These are phyloP conservation scores for Circaetus cinerascens DNA, from an alignment of 2,113 vertebrate species.

Conservation along the genomic window DNA sequence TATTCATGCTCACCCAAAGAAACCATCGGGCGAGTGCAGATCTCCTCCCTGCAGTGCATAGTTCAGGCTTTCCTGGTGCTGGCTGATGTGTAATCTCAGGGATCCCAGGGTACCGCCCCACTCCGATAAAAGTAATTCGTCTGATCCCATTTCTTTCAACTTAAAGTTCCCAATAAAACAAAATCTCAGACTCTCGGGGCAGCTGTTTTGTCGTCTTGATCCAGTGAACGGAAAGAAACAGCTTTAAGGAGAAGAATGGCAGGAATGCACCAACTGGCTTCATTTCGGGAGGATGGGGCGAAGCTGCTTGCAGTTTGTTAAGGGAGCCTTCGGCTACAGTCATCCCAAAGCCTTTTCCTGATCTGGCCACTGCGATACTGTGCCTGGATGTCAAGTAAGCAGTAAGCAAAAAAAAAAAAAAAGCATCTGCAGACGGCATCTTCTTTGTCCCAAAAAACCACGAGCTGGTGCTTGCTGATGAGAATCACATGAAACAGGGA, in stretches of 20 bases:
- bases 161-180: not conserved
- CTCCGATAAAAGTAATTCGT: not conserved
- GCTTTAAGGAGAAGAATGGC: conserved; percentile 9
- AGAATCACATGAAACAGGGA: not conserved
- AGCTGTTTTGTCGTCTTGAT: conserved; percentile 12
- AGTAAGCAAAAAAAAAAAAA: not conserved
- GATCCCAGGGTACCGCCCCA: not conserved
- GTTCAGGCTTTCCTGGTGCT: not conserved
- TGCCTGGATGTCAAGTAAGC: not conserved
- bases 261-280: not conserved
- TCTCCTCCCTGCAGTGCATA: not conserved
- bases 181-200: not conserved
- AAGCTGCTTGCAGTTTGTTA: not conserved
- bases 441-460: not conserved
- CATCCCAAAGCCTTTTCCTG: not conserved
- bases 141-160: not conserved
- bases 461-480: not conserved
- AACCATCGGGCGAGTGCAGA: fast-evolving
- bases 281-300: fast-evolving
- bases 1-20: not conserved
- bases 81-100: not conserved
- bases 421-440: not conserved
- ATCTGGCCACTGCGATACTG: not conserved
- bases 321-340: not conserved
- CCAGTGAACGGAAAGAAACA: not conserved